Evolutionary conservation across 2,797 vertebrate species (phyloP).

Genomic region (Argya squamiceps): DNA sequence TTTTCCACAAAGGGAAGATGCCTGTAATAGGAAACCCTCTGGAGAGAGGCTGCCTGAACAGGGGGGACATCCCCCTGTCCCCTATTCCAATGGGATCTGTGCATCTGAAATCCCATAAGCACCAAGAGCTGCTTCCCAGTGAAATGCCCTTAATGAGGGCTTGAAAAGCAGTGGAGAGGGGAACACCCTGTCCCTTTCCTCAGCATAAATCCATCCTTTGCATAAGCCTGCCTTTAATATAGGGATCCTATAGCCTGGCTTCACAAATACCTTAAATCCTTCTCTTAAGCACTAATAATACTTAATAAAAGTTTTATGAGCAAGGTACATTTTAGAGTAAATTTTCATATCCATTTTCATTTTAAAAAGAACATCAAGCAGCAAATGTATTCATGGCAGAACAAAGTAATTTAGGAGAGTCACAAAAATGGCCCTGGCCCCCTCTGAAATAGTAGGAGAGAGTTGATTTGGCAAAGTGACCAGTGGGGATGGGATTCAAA

Average conservation of each 20-base stretch:
- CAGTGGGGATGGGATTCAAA: conserved; percentile 55
- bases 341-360: conserved; percentile 69
- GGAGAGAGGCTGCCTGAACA: not conserved
- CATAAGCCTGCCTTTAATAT: conserved; percentile 7
- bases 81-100: not conserved
- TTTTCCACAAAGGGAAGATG: not conserved
- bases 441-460: conserved; percentile 27
- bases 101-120: not conserved
- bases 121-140: not conserved
- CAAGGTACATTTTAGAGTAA: conserved; percentile 66
- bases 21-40: not conserved
- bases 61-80: not conserved
- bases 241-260: conserved; percentile 34
- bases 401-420: conserved; percentile 60
- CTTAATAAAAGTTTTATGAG: conserved; percentile 71
- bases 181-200: not conserved
- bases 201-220: conserved; percentile 8
- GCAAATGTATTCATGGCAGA: conserved; percentile 62
- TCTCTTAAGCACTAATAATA: conserved; percentile 66
- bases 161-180: not conserved
- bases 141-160: not conserved
- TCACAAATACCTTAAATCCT: conserved; percentile 66
- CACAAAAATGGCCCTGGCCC: conserved; percentile 33
- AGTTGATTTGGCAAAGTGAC: conserved; percentile 39
- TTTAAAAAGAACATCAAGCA: conserved; percentile 51